phyloP scores from a whole-genome alignment of 2,888 invertebrate genomes.

The Dryobotodes eremita region DNA sequence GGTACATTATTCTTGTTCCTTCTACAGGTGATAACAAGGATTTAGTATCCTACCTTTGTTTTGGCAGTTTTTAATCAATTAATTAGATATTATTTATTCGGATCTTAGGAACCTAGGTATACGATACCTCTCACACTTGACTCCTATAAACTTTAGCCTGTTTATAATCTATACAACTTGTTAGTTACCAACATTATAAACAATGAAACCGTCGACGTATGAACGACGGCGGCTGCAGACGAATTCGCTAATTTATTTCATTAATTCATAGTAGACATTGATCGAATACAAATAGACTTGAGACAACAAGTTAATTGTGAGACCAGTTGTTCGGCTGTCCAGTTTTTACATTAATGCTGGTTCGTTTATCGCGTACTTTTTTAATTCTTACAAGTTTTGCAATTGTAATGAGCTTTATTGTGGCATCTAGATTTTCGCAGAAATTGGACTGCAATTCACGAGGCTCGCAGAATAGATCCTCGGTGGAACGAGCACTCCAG shows the following conservation, averaged over 20 bases:
- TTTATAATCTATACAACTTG: slow-evolving; percentile 24
- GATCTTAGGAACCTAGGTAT: not conserved
- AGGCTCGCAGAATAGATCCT: not conserved
- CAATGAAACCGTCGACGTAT: slow-evolving; percentile 6
- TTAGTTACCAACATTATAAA: not conserved
- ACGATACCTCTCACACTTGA: slow-evolving; percentile 10
- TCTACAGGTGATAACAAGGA: too few relatives aligned
- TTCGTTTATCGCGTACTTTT: not conserved
- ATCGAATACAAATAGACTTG: slow-evolving; percentile 30
- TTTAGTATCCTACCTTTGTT: not conserved
- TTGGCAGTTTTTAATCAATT: not conserved
- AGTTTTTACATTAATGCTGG: not conserved
- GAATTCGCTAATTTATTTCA: slow-evolving; percentile 34
- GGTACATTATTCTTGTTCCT: too few relatives aligned
- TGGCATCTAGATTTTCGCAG: not conserved
- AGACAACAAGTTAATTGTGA: not conserved
- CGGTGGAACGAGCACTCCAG: not conserved
- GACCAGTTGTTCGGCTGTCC: not conserved
- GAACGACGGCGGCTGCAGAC: slow-evolving; percentile 14
- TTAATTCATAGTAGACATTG: slow-evolving; percentile 24
- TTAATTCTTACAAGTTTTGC: not conserved
- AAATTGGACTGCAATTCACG: not conserved
- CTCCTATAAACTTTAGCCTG: slow-evolving; percentile 7
- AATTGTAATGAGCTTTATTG: not conserved
- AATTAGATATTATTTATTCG: not conserved